Percentiles rank a stretch among this genome's conserved stretches.
Evolutionary conservation across 1,140 invertebrate genomes (phyloP).

Genomic region (Conopomorpha cramerella): DNA sequence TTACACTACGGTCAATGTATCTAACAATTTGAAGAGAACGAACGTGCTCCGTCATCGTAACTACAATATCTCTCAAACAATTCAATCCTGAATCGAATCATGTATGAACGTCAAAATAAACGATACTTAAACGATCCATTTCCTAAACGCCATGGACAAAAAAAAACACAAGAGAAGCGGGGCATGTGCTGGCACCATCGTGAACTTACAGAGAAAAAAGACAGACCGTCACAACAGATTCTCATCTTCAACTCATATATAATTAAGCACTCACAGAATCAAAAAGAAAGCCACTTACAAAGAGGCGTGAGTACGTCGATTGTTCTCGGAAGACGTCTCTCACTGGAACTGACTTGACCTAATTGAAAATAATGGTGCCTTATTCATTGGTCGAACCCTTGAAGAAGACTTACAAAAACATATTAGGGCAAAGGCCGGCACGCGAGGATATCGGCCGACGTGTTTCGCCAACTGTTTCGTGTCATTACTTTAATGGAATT

Average conservation of each 20-base stretch:
- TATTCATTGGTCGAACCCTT: constrained; percentile 35
- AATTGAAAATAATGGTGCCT: constrained; percentile 56
- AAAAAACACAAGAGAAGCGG: not conserved
- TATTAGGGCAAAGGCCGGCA: constrained; percentile 19
- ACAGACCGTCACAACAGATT: constrained; percentile 17
- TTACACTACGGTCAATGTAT: too few relatives aligned
- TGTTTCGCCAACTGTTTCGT: constrained; percentile 33
- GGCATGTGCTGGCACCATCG: too few relatives aligned
- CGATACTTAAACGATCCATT: too few relatives aligned
- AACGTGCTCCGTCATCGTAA: too few relatives aligned
- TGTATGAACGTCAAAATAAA: too few relatives aligned
- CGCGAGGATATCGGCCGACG: constrained; percentile 16
- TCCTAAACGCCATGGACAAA: too few relatives aligned
- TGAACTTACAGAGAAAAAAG: too few relatives aligned
- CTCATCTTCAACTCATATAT: constrained; percentile 26
- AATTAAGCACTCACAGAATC: constrained; percentile 33
- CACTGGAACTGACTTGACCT: constrained; percentile 46
- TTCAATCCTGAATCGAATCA: too few relatives aligned
- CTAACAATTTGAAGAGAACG: too few relatives aligned
- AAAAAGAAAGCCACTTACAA: constrained; percentile 45
- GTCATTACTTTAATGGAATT: constrained; percentile 39
- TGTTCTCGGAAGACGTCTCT: constrained; percentile 45
- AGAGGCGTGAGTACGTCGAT: constrained; percentile 43
- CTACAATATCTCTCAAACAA: too few relatives aligned
- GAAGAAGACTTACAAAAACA: constrained; percentile 33